phyloP scores from a whole-genome alignment of 2,888 invertebrate species.

The Macrosiphum euphorbiae region DNA sequence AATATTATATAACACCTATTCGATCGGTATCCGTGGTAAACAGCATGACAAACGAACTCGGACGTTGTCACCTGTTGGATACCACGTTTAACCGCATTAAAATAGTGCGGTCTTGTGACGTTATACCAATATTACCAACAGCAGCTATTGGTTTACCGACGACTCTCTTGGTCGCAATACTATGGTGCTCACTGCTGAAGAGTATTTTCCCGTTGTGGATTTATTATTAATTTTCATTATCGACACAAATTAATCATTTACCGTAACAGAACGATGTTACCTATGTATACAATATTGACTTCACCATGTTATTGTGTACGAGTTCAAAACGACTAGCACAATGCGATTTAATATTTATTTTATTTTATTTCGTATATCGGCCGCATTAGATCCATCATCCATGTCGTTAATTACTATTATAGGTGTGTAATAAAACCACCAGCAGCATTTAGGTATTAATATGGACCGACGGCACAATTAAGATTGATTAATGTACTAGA shows the following conservation, averaged over 20 bases:
- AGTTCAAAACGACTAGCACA: not conserved
- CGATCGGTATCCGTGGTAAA: not conserved
- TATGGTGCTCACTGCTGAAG: not conserved
- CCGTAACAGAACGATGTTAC: not conserved
- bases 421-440: not conserved
- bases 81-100: not conserved
- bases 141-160: not conserved
- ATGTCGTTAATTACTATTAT: not conserved
- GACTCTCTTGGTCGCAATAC: not conserved
- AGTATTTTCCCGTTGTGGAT: not conserved
- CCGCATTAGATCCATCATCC: not conserved
- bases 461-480: not conserved
- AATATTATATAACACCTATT: not conserved
- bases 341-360: not conserved
- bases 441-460: not conserved
- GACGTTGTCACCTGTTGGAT: not conserved
- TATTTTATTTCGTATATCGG: not conserved
- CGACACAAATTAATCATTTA: not conserved
- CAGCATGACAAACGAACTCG: not conserved
- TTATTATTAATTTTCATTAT: not conserved
- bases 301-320: not conserved
- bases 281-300: not conserved
- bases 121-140: not conserved
- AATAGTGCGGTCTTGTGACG: not conserved
- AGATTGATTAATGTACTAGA: not conserved